Conservation (phyloP, 2,888 invertebrate genomes). For the Nymphalis urticae region DNA sequence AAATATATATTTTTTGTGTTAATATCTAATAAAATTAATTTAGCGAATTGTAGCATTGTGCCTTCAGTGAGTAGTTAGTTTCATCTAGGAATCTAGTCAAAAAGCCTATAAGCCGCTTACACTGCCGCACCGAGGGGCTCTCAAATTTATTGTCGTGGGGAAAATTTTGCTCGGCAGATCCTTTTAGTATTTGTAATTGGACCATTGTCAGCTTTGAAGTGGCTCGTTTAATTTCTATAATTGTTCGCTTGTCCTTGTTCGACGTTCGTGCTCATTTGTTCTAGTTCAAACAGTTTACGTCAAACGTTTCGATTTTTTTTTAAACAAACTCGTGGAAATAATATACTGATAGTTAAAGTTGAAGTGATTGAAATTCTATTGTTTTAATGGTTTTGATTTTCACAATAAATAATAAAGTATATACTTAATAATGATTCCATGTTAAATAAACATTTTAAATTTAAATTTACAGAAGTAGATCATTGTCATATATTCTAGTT, state of each 20-base stretch:
- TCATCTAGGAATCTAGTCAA: constrained; percentile 37
- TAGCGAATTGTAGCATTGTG: neutral
- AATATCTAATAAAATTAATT: too few species aligned
- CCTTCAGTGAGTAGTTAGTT: constrained; percentile 10
- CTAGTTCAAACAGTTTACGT: neutral
- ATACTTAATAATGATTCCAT: too few species aligned
- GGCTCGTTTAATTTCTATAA: constrained; percentile 22
- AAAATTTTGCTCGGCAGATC: constrained; percentile 28
- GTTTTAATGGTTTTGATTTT: too few species aligned
- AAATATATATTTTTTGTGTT: too few species aligned
- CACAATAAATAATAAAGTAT: too few species aligned
- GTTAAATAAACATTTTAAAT: neutral
- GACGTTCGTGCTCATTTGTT: constrained; percentile 1
- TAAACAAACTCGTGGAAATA: too few species aligned
- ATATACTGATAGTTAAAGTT: too few species aligned
- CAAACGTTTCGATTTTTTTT: neutral
- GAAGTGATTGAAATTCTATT: too few species aligned
- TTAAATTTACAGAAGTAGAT: neutral
- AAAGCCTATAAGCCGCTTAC: constrained; percentile 45
- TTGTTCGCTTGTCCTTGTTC: constrained; percentile 11
- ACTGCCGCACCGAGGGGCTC: constrained; percentile 37
- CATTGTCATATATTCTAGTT: too few species aligned
- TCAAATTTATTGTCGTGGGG: constrained; percentile 43
- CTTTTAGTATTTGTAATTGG: constrained; percentile 29
- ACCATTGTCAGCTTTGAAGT: constrained; percentile 32